Conservation (phyloP, 1,140 invertebrate genomes). For the Carposina sasakii region DNA sequence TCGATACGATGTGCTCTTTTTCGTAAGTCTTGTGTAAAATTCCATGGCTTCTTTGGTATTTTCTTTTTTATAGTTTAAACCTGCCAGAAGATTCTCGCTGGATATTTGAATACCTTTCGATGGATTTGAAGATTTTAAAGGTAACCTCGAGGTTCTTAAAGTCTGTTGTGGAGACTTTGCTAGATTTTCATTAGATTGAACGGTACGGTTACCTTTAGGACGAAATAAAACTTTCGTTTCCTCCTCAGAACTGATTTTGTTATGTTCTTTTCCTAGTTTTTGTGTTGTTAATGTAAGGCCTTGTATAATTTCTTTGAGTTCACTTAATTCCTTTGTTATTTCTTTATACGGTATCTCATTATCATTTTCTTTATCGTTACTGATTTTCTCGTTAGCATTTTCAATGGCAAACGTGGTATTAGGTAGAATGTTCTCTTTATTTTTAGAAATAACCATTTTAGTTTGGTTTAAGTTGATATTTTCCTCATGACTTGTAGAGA, state of each 20-base stretch:
- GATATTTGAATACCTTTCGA: slow-evolving; percentile 45
- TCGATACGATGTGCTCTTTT: slow-evolving; percentile 47
- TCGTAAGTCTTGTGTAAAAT: slow-evolving; percentile 29
- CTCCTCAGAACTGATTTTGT: slow-evolving; percentile 11
- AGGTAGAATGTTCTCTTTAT: no score
- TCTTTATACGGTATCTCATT: slow-evolving; percentile 24
- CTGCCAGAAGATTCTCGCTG: slow-evolving; percentile 25
- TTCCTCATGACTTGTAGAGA: no score
- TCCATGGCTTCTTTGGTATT: slow-evolving; percentile 27
- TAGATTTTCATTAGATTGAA: slow-evolving; percentile 1
- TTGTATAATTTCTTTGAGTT: slow-evolving; percentile 40
- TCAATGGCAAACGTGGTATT: no score
- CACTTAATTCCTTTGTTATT: slow-evolving; percentile 39
- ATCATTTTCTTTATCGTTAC: no score
- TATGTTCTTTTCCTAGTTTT: slow-evolving; percentile 35
- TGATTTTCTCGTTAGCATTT: slow-evolving; percentile 8
- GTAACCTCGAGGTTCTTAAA: no score
- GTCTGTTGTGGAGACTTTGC: no score
- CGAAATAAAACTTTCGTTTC: neutral
- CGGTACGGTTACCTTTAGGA: neutral
- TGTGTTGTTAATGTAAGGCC: slow-evolving; percentile 34
- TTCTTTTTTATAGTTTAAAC: slow-evolving; percentile 38
- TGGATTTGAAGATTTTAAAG: slow-evolving; percentile 13
- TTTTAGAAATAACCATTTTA: no score
- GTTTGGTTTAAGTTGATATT: no score